Percentiles rank a stretch among this genome's conserved stretches.
Evolutionary conservation across 2,888 invertebrate species (phyloP).

Genomic region (Tyria jacobaeae): DNA sequence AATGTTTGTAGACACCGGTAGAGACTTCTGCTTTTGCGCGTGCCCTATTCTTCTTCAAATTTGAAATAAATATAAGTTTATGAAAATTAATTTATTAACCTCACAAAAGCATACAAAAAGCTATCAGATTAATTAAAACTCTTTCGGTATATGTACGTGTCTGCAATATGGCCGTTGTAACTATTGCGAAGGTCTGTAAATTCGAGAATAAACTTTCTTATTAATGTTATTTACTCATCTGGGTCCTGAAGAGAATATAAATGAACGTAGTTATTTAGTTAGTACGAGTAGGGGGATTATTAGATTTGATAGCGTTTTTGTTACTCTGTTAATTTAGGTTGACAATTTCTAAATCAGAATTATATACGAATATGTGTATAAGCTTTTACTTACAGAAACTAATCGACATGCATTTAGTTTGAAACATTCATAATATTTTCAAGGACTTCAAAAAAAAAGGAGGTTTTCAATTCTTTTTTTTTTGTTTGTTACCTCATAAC

Average conservation of each 20-base stretch:
- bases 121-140: neutral
- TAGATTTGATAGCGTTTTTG: constrained; percentile 21
- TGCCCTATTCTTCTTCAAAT: no score
- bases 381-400: neutral
- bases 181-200: constrained; percentile 31
- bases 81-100: neutral
- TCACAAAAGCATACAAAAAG: constrained; percentile 1
- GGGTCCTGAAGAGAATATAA: constrained; percentile 33
- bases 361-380: neutral
- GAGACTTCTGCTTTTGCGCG: no score
- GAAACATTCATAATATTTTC: neutral
- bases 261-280: constrained; percentile 32
- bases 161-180: constrained; percentile 25
- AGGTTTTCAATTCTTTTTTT: no score
- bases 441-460: no score
- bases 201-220: constrained; percentile 37
- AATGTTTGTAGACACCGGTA: no score
- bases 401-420: neutral
- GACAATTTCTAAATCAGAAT: neutral
- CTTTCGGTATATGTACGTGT: neutral
- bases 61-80: no score
- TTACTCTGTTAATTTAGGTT: constrained; percentile 3
- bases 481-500: no score
- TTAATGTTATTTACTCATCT: constrained; percentile 41
- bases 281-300: constrained; percentile 22